Percentiles rank a stretch among this genome's conserved stretches.
Evolutionary conservation across 1,140 invertebrate genomes (phyloP).

Genomic region (Chymomyza costata): DNA sequence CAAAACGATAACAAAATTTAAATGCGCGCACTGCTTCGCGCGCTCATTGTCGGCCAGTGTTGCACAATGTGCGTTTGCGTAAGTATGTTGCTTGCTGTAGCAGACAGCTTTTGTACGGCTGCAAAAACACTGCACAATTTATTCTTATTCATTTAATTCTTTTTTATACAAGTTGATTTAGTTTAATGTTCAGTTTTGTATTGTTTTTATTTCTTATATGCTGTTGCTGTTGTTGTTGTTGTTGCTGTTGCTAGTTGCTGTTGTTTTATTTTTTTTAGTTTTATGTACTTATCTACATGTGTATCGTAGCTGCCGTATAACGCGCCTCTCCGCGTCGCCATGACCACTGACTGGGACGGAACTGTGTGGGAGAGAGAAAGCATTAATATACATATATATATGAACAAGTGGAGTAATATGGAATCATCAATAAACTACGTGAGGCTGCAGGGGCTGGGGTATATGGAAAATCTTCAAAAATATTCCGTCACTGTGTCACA

Average conservation of each 20-base stretch:
- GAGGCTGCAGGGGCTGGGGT: not conserved
- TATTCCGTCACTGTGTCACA: too few relatives aligned
- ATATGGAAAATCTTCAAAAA: not conserved
- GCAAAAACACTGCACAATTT: too few relatives aligned
- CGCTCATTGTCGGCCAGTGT: conserved; percentile 11
- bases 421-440: not conserved
- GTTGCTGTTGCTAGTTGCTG: conserved; percentile 1
- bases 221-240: conserved; percentile 6
- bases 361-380: conserved; percentile 78
- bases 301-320: conserved; percentile 94
- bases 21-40: conserved; percentile 55
- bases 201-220: conserved; percentile 5
- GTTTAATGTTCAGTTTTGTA: not conserved
- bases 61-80: not conserved
- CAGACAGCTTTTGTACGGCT: conserved; percentile 1
- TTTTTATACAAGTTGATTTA: too few relatives aligned
- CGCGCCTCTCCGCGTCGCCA: conserved; percentile 91
- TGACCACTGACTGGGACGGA: conserved; percentile 95
- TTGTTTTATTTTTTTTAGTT: conserved; percentile 2
- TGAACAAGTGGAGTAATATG: too few relatives aligned
- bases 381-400: not conserved
- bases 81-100: conserved; percentile 3
- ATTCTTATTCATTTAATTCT: too few relatives aligned
- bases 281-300: conserved; percentile 81
- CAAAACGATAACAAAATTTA: too few relatives aligned